A percentile compares a stretch with the other conserved stretches of the same genome.
Evolutionary conservation across 2,888 invertebrate species (phyloP).

Genomic region (Polymixis flavicincta): DNA sequence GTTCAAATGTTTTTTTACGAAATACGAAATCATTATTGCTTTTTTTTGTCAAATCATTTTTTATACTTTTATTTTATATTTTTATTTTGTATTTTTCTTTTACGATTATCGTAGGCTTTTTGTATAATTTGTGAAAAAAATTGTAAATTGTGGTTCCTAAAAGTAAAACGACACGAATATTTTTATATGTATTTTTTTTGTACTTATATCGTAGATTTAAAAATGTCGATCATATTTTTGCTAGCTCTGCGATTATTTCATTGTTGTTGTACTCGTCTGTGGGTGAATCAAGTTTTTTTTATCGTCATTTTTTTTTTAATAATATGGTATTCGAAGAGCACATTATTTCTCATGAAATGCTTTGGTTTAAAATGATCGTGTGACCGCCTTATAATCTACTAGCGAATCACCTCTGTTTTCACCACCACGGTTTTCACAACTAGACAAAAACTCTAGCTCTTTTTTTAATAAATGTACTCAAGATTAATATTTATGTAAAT

Average conservation of each 20-base stretch:
- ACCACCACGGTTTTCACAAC: not conserved
- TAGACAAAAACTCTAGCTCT: not conserved
- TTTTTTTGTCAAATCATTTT: slow-evolving; percentile 27
- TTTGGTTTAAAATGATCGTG: not conserved
- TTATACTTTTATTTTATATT: slow-evolving; percentile 37
- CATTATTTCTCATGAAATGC: not conserved
- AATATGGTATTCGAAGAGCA: no score
- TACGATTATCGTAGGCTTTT: slow-evolving; percentile 40
- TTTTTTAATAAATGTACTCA: not conserved
- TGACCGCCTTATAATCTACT: not conserved
- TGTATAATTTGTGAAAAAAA: slow-evolving; percentile 44
- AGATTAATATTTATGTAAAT: not conserved
- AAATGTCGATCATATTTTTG: slow-evolving; percentile 18
- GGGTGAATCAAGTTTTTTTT: slow-evolving; percentile 20
- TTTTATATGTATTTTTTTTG: slow-evolving; percentile 15
- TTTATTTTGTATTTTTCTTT: slow-evolving; percentile 51
- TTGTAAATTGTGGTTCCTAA: slow-evolving; percentile 71
- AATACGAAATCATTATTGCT: slow-evolving; percentile 41
- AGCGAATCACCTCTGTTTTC: not conserved
- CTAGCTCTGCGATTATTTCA: slow-evolving; percentile 26
- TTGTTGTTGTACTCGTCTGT: not conserved
- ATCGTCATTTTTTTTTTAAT: slow-evolving; percentile 1
- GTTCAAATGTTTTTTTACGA: slow-evolving; percentile 53
- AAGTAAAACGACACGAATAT: slow-evolving; percentile 36
- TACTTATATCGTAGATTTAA: slow-evolving; percentile 15